phyloP scores from a whole-genome alignment of 2,113 vertebrate genomes.

The Hoplias malabaricus region DNA sequence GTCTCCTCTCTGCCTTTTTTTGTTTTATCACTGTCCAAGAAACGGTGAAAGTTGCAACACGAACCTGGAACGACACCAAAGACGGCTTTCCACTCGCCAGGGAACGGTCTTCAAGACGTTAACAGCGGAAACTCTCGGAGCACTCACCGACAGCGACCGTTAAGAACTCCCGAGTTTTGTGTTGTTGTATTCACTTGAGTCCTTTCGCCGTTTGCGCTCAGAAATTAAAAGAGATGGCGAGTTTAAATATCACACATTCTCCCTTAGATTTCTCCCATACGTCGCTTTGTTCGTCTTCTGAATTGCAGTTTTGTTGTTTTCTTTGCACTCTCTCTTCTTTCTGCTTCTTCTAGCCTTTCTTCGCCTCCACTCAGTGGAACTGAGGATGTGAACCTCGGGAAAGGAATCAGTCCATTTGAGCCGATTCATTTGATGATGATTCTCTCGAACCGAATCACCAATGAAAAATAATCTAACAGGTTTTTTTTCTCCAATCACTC shows the following conservation, averaged over 20 bases:
- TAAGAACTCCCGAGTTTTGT: not conserved
- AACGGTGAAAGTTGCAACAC: too few relatives aligned
- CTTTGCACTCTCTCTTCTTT: not conserved
- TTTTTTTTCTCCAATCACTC: too few relatives aligned
- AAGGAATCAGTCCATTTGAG: not conserved
- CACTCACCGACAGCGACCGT: not conserved
- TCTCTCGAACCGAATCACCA: not conserved
- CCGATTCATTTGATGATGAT: not conserved
- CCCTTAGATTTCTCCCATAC: too few relatives aligned
- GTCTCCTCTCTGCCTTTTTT: too few relatives aligned
- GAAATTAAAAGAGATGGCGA: not conserved
- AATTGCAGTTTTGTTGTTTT: not conserved
- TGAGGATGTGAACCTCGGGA: not conserved
- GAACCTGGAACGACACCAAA: too few relatives aligned
- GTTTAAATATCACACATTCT: not conserved
- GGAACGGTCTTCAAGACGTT: too few relatives aligned
- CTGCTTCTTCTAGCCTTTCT: not conserved
- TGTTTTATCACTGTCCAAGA: too few relatives aligned
- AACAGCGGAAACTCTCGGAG: too few relatives aligned
- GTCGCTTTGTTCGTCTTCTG: not conserved
- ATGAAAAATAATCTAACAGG: not conserved
- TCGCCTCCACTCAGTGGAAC: conserved; percentile 26
- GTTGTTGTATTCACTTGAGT: too few relatives aligned
- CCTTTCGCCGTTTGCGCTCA: not conserved
- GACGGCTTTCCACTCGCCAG: too few relatives aligned